A percentile compares a stretch with the other conserved stretches of the same genome.
Conservation (phyloP, 2,797 vertebrate genomes). For the Pseudomugil gertrudae region DNA sequence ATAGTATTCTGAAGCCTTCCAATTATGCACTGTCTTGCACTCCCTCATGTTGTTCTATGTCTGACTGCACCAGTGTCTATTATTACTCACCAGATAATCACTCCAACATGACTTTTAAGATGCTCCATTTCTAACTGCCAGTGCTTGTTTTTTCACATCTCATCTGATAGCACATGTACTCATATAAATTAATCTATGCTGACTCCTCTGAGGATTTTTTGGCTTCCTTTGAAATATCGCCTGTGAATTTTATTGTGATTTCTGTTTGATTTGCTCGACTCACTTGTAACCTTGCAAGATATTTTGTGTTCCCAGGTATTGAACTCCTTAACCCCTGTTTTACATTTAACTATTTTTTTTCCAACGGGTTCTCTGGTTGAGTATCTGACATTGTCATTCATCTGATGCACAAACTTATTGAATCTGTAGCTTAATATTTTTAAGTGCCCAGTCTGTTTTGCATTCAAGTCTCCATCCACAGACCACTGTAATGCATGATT, state of each 20-base stretch:
- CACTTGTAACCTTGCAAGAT: conserved; percentile 40
- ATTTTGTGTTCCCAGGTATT: conserved; percentile 41
- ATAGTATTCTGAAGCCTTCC: conserved; percentile 84
- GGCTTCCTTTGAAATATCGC: conserved; percentile 32
- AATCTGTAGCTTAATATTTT: conserved; percentile 75
- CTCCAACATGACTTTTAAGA: conserved; percentile 35
- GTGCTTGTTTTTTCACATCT: conserved; percentile 48
- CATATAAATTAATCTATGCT: conserved; percentile 23
- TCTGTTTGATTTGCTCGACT: conserved; percentile 49
- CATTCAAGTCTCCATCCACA: conserved; percentile 69
- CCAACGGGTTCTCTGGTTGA: conserved; percentile 38
- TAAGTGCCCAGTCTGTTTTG: conserved; percentile 76
- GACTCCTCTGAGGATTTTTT: conserved; percentile 38
- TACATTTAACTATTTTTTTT: conserved; percentile 47
- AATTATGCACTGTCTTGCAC: conserved; percentile 77
- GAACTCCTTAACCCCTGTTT: conserved; percentile 38
- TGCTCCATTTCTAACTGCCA: conserved; percentile 51
- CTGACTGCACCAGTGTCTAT: conserved; percentile 56
- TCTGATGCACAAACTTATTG: conserved; percentile 64
- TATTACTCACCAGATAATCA: conserved; percentile 51
- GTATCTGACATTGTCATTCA: conserved; percentile 60
- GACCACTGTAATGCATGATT: conserved; percentile 78
- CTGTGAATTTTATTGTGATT: conserved; percentile 1
- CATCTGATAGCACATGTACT: conserved; percentile 36
- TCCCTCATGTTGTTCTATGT: conserved; percentile 64